phyloP scores from a whole-genome alignment of 2,113 vertebrate species.

The Dipodomys stephensi region DNA sequence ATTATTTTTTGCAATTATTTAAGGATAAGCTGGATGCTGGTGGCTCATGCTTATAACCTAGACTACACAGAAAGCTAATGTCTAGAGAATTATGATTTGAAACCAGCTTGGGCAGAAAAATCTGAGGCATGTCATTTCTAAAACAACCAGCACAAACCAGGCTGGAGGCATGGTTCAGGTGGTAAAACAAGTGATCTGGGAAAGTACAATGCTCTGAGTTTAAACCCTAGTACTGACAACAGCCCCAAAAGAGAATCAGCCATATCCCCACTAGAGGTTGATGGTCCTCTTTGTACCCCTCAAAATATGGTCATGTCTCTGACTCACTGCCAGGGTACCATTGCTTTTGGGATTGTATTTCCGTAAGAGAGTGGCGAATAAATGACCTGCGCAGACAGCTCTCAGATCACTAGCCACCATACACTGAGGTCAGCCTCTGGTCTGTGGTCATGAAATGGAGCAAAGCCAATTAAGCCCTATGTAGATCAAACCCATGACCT shows the following conservation, averaged over 20 bases:
- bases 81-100: too few species aligned
- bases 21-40: not conserved
- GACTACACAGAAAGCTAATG: too few species aligned
- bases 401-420: conserved; percentile 21
- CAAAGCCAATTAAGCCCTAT: conserved; percentile 80
- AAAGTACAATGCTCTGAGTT: too few species aligned
- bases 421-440: conserved; percentile 66
- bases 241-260: too few species aligned
- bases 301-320: not conserved
- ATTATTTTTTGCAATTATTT: conserved; percentile 21
- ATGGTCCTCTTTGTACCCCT: not conserved
- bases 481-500: conserved; percentile 78
- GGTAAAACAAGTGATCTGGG: too few species aligned
- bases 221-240: too few species aligned
- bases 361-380: not conserved
- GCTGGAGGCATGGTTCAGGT: too few species aligned
- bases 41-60: too few species aligned
- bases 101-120: too few species aligned
- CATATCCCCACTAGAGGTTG: not conserved
- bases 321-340: not conserved
- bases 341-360: conserved; percentile 47
- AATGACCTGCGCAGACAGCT: conserved; percentile 23
- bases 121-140: too few species aligned
- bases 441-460: conserved; percentile 78
- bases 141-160: too few species aligned